Base-by-base conservation (phyloP, 2,113 vertebrate genomes). In the Muntiacus muntjak region DNA sequence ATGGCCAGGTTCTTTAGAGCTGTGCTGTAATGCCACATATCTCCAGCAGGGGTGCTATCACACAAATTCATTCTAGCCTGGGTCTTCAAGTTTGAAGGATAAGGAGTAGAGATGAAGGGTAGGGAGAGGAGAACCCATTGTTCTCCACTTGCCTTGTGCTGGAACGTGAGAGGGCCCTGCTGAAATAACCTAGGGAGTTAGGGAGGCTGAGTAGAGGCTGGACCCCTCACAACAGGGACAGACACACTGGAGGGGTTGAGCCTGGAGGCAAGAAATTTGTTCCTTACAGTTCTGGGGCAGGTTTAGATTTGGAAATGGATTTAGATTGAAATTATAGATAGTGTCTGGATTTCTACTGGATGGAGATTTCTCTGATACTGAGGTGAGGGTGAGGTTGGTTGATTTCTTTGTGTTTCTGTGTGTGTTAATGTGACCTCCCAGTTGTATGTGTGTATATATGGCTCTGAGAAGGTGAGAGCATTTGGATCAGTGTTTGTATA, bases 21-120 rank as follows among this genome's bases (percentile, higher is more conserved):
- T 89, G 52, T 64, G 67, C 50, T 95, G 87, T 89, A 84, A 82
- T 83, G 45, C 67, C 89, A n/a, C 36, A 11, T 47, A 15, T 43
- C 11, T 89, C 94, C 94, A 96, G 87, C 64, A 97, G 94, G 92
- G 86, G 4, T 26, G 57, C 89, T 82, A 55, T 64, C 26, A 54
- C 28, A 17, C 5, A n/a, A 30, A 14, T 88, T 57, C 47, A 13
- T 67, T 50, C 57, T 54, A 54, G 62, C 82, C 62, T 90, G 57
- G 33, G 15, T 60, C 13, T 14, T 83, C 58, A 2, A 13, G 28
- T n/a, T 55, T 87, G 62, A 74, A 85, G 26, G 87, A 7, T 4
- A 10, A 67, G 54, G 43, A 89, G 45, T 47, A 89, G 86, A 62
- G 67, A 14, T 33, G 30, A 57, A 28, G 55, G 33, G 8, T 7